Base-by-base conservation (phyloP, 1,140 invertebrate species). In the Plectrocnemia conspersa region DNA sequence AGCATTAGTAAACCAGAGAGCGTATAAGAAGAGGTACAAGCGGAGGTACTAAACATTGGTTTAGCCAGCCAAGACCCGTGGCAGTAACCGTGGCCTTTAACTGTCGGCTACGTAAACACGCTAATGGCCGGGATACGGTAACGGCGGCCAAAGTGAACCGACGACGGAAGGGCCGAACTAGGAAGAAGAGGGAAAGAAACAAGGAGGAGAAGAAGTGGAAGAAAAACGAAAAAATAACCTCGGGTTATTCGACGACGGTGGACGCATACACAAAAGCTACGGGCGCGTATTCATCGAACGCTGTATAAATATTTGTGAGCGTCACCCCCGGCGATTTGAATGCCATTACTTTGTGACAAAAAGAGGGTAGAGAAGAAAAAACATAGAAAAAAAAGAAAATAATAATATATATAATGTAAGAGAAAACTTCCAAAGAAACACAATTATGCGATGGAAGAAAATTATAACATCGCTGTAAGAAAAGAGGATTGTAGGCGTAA, bases 31-130 rank as follows among this genome's bases (percentile, higher is more conserved):
- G n/a, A n/a, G n/a, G n/a, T n/a, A n/a, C n/a, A n/a, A n/a, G n/a
- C 32, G 45, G 40, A 50, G 47, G 47, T 32, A 56, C 46, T 50
- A 56, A 56, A 56, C 54, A 56, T 56, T 49, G 54, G 46, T 56
- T 56, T 49, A 22, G 45, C 36, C 50, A 56, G 50, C 33, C 53
- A 21, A 5, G 18, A 33, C 18, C 23, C 9, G 47, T 52, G 3
- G 6, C 29, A 16, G 50, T 10, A 22, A 25, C 22, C 10, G 41
- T 10, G 35, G 49, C 35, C 18, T 23, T 45, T n/a, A 33, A 54
- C 52, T 15, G 44, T 27, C 25, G 44, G 23, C 47, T 27, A 50
- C 33, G 47, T 23, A 50, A 50, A 50, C 47, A 50, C 47, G 33
- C 33, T 50, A 50, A 50, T 50, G 47, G 47, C 22, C 42, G 18